Percentiles rank a stretch among this genome's conserved stretches.
These are phyloP conservation scores for Speoplatyrhinus poulsoni DNA, from an alignment of 2,113 vertebrate species.

Conservation along the genomic window DNA sequence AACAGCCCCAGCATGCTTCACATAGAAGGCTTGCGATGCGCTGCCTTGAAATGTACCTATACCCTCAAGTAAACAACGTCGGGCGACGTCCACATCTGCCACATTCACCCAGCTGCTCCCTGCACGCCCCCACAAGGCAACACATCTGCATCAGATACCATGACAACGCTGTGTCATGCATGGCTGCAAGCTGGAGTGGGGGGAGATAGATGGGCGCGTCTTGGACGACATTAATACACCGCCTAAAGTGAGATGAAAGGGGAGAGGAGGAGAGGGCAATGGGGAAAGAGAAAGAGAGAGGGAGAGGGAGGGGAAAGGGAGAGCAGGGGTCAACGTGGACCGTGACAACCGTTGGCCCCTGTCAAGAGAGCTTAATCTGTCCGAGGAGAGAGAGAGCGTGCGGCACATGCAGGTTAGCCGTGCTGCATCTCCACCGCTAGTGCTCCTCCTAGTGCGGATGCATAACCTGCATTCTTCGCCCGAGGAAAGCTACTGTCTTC, in stretches of 20 bases:
- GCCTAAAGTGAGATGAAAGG: constrained; percentile 34
- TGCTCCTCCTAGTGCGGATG: constrained; percentile 15
- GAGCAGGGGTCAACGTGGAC: constrained; percentile 45
- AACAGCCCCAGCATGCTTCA: constrained; percentile 13
- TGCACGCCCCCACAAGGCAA: constrained; percentile 48
- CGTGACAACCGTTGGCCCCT: constrained; percentile 38
- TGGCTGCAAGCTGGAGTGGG: constrained; percentile 37
- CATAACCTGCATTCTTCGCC: constrained; percentile 33
- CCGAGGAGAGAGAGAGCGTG: constrained; percentile 19
- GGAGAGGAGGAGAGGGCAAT: constrained; percentile 9
- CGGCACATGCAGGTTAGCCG: constrained; percentile 31
- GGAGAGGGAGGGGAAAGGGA: constrained; percentile 24
- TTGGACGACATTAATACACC: constrained; percentile 15
- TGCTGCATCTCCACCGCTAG: constrained; percentile 25
- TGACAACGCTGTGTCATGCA: constrained; percentile 53
- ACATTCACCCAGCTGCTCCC: constrained; percentile 67
- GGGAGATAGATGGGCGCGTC: constrained; percentile 25
- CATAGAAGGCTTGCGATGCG: constrained; percentile 5
- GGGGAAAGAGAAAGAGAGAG: constrained; percentile 6
- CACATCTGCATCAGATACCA: constrained; percentile 56
- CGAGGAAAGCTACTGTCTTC: constrained; percentile 45
- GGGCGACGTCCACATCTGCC: constrained; percentile 40
- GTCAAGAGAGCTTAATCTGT: constrained; percentile 52
- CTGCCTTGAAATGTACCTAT: constrained; percentile 24
- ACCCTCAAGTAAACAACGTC: constrained; percentile 48